Evolutionary conservation across 2,797 vertebrate genomes (phyloP).

Genomic region (Chaetodon trifasciatus): DNA sequence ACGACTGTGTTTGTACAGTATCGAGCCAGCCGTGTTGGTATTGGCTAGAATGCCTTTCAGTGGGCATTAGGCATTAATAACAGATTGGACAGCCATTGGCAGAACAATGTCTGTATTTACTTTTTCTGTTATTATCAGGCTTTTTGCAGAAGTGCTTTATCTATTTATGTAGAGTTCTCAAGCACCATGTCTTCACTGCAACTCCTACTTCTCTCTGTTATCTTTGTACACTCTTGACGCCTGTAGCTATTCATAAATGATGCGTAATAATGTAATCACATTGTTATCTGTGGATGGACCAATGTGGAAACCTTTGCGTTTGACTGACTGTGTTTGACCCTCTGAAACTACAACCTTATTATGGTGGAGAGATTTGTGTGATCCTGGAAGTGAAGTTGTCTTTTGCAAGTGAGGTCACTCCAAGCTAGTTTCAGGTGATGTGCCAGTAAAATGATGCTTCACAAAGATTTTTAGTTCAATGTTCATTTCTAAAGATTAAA

Average conservation of each 20-base stretch:
- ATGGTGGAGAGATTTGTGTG: neutral
- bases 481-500: neutral
- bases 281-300: neutral
- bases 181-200: slow-evolving; percentile 24
- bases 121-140: slow-evolving; percentile 51
- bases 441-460: neutral
- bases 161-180: slow-evolving; percentile 41
- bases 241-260: slow-evolving; percentile 15
- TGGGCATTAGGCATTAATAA: slow-evolving; percentile 74
- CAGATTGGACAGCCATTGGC: slow-evolving; percentile 71
- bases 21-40: slow-evolving; percentile 68
- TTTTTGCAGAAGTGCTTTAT: slow-evolving; percentile 43
- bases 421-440: neutral
- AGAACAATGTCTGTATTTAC: slow-evolving; percentile 68
- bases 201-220: slow-evolving; percentile 9
- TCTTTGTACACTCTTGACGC: slow-evolving; percentile 5
- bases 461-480: neutral
- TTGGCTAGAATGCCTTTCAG: slow-evolving; percentile 67
- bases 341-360: neutral
- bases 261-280: neutral
- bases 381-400: neutral
- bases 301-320: neutral
- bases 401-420: neutral
- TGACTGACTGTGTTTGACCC: neutral
- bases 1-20: slow-evolving; percentile 79